phyloP scores from a whole-genome alignment of 2,888 invertebrate species.

The Ellobium chinense region DNA sequence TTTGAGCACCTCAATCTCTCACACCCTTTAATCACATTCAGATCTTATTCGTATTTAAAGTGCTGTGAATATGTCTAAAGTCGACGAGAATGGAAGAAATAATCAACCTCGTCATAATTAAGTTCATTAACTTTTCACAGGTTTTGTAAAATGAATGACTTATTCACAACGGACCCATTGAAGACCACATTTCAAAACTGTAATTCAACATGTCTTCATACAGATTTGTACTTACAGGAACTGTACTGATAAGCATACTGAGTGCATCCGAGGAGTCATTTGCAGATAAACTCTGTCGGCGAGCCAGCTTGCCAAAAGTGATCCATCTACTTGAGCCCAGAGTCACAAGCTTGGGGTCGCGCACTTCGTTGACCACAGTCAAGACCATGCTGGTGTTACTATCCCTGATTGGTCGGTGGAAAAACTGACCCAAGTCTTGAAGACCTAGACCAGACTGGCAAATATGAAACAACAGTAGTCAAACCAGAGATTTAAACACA shows the following conservation, averaged over 20 bases:
- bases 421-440: constrained; percentile 96
- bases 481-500: too few species aligned
- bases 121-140: too few species aligned
- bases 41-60: too few species aligned
- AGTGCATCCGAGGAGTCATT: constrained; percentile 77
- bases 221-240: constrained; percentile 83
- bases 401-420: constrained; percentile 93
- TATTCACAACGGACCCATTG: too few species aligned
- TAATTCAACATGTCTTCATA: too few species aligned
- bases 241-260: constrained; percentile 83
- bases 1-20: too few species aligned
- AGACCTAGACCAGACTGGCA: constrained; percentile 90
- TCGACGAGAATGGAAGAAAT: too few species aligned
- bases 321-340: constrained; percentile 93
- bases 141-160: too few species aligned
- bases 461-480: not conserved
- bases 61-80: too few species aligned
- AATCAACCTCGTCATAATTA: too few species aligned
- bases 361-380: constrained; percentile 87
- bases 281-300: constrained; percentile 82
- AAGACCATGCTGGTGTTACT: constrained; percentile 93
- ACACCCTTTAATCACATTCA: too few species aligned
- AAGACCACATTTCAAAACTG: too few species aligned
- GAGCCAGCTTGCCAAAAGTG: constrained; percentile 89
- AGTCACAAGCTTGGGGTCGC: constrained; percentile 88